Percentiles rank a stretch among this genome's conserved stretches.
These are phyloP conservation scores for Dipus sagitta DNA, from an alignment of 2,797 vertebrate species.

Conservation along the genomic window DNA sequence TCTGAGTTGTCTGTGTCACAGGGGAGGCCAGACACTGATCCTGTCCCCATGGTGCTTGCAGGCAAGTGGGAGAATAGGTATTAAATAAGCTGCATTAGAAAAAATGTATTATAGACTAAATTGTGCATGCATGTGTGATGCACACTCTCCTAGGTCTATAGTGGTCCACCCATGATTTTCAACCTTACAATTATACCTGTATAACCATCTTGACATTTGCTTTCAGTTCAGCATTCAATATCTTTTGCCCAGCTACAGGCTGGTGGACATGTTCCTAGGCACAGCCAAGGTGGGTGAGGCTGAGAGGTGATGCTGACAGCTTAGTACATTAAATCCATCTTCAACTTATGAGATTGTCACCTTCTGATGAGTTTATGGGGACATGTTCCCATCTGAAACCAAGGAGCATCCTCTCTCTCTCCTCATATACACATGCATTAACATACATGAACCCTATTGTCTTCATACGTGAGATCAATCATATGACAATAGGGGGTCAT, in stretches of 20 bases:
- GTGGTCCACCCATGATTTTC: not conserved
- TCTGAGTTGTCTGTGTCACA: not conserved
- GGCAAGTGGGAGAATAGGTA: not conserved
- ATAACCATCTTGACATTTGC: not conserved
- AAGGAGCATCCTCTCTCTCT: not conserved
- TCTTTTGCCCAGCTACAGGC: not conserved
- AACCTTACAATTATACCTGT: not conserved
- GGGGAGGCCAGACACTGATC: not conserved
- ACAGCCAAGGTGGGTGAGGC: not conserved
- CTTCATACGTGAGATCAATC: not conserved
- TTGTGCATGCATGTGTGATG: no score
- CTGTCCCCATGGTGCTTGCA: not conserved
- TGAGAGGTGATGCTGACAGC: not conserved
- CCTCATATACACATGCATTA: not conserved
- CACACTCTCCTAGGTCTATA: not conserved
- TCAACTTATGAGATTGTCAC: no score
- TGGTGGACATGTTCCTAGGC: not conserved
- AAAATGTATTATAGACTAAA: not conserved
- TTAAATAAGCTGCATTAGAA: not conserved
- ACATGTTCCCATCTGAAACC: no score
- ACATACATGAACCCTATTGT: accelerated
- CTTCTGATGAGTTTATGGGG: no score
- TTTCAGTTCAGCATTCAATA: not conserved
- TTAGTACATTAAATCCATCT: no score
- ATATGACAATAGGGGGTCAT: not conserved